Percentiles rank a stretch among this genome's conserved stretches.
Evolutionary conservation across 2,888 invertebrate species (phyloP).

Genomic region (Petrophora chlorosata): DNA sequence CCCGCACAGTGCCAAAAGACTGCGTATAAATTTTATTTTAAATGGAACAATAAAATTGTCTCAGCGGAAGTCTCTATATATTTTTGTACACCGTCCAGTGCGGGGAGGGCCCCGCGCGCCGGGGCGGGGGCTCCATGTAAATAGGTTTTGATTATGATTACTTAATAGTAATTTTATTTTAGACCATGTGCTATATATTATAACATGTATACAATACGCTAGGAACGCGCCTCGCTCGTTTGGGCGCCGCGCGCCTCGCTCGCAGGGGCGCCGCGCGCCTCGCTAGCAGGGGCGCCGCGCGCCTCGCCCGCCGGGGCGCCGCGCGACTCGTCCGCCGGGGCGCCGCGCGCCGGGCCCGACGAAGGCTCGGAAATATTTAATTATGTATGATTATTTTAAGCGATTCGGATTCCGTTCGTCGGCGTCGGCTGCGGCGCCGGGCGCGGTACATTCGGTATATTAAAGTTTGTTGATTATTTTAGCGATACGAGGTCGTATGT

Average conservation of each 20-base stretch:
- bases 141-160: conserved; percentile 76
- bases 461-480: conserved; percentile 63
- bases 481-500: conserved; percentile 51
- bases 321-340: conserved; percentile 40
- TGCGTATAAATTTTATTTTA: not conserved
- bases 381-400: conserved; percentile 60
- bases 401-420: conserved; percentile 64
- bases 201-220: conserved; percentile 37
- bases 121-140: conserved; percentile 53
- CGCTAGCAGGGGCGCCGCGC: conserved; percentile 36
- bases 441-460: conserved; percentile 59
- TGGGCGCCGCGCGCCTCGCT: conserved; percentile 39
- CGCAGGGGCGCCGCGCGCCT: no score
- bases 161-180: conserved; percentile 79
- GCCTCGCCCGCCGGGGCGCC: conserved; percentile 35
- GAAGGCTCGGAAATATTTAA: conserved; percentile 58
- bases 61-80: conserved; percentile 29
- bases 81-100: conserved; percentile 29
- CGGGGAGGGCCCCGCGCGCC: not conserved
- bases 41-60: conserved; percentile 2
- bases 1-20: conserved; percentile 6
- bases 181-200: conserved; percentile 80
- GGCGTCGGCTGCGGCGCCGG: not conserved
- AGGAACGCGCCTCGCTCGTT: conserved; percentile 23
- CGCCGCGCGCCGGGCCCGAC: conserved; percentile 40